Evolutionary conservation across 2,113 vertebrate species (phyloP).

Genomic region (Tachycineta bicolor): DNA sequence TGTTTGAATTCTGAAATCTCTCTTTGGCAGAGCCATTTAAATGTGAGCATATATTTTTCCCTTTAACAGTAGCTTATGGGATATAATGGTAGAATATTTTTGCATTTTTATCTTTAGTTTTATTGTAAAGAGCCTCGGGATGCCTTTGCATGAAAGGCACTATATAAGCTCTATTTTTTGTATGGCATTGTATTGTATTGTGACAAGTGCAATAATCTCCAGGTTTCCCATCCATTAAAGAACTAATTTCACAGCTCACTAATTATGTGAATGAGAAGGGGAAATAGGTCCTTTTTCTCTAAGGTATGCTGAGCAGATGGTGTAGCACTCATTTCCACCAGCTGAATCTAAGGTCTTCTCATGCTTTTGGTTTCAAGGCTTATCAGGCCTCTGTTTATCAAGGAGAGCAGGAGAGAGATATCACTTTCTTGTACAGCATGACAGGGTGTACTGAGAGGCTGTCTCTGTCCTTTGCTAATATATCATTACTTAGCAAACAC

Average conservation of each 20-base stretch:
- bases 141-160: slow-evolving; percentile 62
- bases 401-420: slow-evolving; percentile 4
- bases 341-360: slow-evolving; percentile 4
- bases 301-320: slow-evolving; percentile 71
- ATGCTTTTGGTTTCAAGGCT: slow-evolving; percentile 10
- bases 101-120: slow-evolving; percentile 69
- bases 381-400: background rate
- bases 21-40: slow-evolving; percentile 38
- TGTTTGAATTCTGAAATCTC: slow-evolving; percentile 42
- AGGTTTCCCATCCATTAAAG: slow-evolving; percentile 75
- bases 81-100: slow-evolving; percentile 50
- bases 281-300: slow-evolving; percentile 70
- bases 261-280: slow-evolving; percentile 74
- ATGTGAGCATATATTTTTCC: slow-evolving; percentile 21
- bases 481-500: background rate
- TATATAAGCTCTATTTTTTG: slow-evolving; percentile 61
- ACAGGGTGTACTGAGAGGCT: background rate
- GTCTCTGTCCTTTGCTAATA: slow-evolving; percentile 2
- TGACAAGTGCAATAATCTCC: slow-evolving; percentile 68
- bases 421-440: slow-evolving; percentile 1
- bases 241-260: slow-evolving; percentile 82
- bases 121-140: slow-evolving; percentile 65
- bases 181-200: slow-evolving; percentile 57
- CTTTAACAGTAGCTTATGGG: slow-evolving; percentile 41
- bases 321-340: slow-evolving; percentile 33